These are phyloP conservation scores for Bucco capensis DNA, from an alignment of 2,113 vertebrate genomes.

Conservation along the genomic window DNA sequence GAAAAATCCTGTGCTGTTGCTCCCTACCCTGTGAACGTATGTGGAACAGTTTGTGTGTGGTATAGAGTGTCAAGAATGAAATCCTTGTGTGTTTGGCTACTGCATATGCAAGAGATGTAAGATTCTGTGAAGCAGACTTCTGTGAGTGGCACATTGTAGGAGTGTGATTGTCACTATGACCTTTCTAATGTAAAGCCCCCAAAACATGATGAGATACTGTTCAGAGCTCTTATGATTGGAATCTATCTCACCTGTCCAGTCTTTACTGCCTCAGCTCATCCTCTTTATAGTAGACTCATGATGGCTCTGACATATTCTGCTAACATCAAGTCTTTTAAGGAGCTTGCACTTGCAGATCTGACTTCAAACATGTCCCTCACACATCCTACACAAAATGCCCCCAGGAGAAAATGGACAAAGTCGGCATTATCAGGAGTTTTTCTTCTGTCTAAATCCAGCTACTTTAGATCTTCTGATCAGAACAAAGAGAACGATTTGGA, in stretches of 20 bases:
- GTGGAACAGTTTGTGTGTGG: conserved; percentile 26
- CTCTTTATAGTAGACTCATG: neutral
- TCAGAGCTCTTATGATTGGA: neutral
- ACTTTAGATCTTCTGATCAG: neutral
- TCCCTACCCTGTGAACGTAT: conserved; percentile 27
- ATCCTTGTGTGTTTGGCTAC: neutral
- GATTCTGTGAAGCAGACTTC: neutral
- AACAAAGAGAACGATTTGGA: neutral
- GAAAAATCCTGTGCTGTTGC: neutral
- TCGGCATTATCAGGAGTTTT: neutral
- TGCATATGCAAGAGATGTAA: conserved; percentile 12
- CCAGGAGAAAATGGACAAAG: neutral
- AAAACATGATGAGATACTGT: neutral
- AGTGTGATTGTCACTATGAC: neutral
- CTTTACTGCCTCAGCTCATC: neutral
- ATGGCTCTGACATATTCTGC: neutral
- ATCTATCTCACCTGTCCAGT: neutral
- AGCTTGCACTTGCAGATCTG: neutral
- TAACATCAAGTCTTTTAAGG: neutral
- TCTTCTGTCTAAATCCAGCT: neutral
- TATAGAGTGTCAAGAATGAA: conserved; percentile 30
- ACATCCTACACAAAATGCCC: neutral
- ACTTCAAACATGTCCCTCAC: neutral
- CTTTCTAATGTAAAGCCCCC: neutral
- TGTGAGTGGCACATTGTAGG: neutral